Evolutionary conservation across 2,888 invertebrate species (phyloP).

Genomic region (Julus scandinavius): DNA sequence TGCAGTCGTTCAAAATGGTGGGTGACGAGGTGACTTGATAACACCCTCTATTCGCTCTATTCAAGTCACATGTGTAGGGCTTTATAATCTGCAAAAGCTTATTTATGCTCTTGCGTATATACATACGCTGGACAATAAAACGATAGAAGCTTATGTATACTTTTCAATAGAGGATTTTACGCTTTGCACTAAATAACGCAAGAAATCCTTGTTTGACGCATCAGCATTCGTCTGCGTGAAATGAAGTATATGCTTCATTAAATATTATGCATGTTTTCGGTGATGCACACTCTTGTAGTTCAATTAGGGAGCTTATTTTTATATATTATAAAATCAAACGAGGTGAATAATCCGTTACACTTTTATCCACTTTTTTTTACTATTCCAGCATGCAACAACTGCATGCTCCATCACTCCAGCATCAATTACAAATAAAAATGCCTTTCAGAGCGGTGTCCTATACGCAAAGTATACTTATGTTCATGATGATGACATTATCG

Average conservation of each 20-base stretch:
- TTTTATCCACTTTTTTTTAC: not conserved
- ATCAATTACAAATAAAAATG: too few relatives aligned
- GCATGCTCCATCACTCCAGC: not conserved
- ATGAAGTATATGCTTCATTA: conserved; percentile 39
- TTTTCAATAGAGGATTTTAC: not conserved
- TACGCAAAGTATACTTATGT: too few relatives aligned
- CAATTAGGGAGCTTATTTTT: conserved; percentile 30
- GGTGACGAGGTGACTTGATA: not conserved
- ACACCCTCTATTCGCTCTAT: not conserved
- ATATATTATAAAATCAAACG: conserved; percentile 5
- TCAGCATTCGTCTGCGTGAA: conserved; percentile 37
- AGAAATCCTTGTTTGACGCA: conserved; percentile 13
- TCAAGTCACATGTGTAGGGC: not conserved
- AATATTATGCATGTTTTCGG: conserved; percentile 39
- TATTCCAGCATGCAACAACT: not conserved
- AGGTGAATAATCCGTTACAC: not conserved
- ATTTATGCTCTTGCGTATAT: not conserved
- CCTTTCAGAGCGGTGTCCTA: too few relatives aligned
- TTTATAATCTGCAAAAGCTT: not conserved
- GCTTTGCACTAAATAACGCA: conserved; percentile 16
- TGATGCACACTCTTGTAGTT: conserved; percentile 42
- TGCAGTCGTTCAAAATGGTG: not conserved
- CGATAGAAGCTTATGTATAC: not conserved
- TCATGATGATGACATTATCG: too few relatives aligned
- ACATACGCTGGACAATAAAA: not conserved